These are phyloP conservation scores for Pardalotus punctatus DNA, from an alignment of 2,113 vertebrate species.

Conservation along the genomic window DNA sequence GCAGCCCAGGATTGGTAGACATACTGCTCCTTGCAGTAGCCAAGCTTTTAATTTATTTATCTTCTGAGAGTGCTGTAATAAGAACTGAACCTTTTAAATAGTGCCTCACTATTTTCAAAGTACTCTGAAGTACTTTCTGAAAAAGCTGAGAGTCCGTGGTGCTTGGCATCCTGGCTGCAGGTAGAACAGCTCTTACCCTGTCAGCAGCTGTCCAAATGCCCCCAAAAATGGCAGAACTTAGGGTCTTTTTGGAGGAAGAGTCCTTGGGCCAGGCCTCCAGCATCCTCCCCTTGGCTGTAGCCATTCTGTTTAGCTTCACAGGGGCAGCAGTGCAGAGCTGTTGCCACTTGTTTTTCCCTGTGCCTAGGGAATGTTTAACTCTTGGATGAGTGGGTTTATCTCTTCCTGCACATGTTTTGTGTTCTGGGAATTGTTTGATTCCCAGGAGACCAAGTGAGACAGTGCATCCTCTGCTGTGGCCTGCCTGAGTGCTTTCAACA, in stretches of 20 bases:
- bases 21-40: not conserved
- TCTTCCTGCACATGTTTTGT: accelerated
- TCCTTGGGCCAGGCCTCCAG: not conserved
- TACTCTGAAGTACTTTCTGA: not conserved
- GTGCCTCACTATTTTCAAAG: not conserved
- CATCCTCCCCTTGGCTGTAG: not conserved
- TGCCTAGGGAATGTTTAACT: not conserved
- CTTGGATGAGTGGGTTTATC: accelerated
- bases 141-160: not conserved
- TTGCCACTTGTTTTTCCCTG: not conserved
- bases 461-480: not conserved
- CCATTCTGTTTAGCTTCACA: not conserved
- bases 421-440: not conserved
- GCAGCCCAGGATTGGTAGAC: not conserved
- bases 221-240: not conserved
- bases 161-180: not conserved
- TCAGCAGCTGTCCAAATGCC: not conserved
- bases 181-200: not conserved
- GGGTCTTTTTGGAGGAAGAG: not conserved
- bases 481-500: not conserved
- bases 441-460: not conserved
- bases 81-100: not conserved
- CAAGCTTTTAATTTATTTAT: slow-evolving; percentile 6
- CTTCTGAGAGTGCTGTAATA: not conserved
- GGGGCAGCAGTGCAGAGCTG: not conserved